Conservation (phyloP, 2,113 vertebrate species). For the Megaleporinus macrocephalus region DNA sequence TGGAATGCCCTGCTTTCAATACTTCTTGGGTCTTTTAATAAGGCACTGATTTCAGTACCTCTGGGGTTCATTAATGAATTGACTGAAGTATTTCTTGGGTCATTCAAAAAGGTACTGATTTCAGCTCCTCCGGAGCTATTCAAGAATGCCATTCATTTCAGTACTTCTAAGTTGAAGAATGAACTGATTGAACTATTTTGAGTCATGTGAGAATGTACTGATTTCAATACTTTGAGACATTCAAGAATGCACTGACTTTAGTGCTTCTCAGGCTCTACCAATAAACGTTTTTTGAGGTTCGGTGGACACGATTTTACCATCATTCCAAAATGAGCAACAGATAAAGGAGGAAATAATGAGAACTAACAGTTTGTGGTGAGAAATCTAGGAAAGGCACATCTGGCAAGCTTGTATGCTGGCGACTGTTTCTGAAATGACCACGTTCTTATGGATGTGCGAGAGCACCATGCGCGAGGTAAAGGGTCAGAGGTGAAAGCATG, state of each 20-base stretch:
- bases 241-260: not conserved
- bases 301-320: slow-evolving; percentile 58
- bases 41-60: not conserved
- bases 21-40: not conserved
- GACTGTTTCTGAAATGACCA: slow-evolving; percentile 42
- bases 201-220: too few species aligned
- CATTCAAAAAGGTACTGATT: too few species aligned
- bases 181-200: too few species aligned
- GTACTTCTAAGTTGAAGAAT: too few species aligned
- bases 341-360: slow-evolving; percentile 25
- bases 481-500: slow-evolving; percentile 46
- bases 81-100: slow-evolving; percentile 4
- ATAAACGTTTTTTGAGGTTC: slow-evolving; percentile 14
- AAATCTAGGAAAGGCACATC: slow-evolving; percentile 39
- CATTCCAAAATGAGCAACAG: slow-evolving; percentile 15
- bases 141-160: too few species aligned
- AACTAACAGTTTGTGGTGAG: slow-evolving; percentile 17
- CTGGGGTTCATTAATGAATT: not conserved
- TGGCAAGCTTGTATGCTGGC: slow-evolving; percentile 60
- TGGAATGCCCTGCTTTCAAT: not conserved
- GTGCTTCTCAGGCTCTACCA: not conserved
- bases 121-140: too few species aligned
- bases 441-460: slow-evolving; percentile 14
- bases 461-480: slow-evolving; percentile 36
- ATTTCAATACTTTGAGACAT: not conserved